phyloP scores from a whole-genome alignment of 1,140 invertebrate species.

The Pogonus chalceus region DNA sequence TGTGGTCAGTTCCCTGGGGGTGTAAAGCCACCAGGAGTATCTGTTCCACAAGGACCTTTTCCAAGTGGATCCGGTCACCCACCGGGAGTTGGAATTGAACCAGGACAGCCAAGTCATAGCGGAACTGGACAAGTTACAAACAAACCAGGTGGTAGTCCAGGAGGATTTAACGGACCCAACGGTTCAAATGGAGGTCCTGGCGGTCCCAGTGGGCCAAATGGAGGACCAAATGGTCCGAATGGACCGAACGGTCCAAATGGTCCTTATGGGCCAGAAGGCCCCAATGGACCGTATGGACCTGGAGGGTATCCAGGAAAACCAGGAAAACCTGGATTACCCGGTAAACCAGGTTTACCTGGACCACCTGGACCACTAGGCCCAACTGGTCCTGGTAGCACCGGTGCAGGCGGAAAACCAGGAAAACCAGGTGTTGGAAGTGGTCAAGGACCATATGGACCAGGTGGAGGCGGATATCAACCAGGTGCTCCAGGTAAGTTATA shows the following conservation, averaged over 20 bases:
- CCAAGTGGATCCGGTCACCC: background rate
- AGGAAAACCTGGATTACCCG: slow-evolving; percentile 15
- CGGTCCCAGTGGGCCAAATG: slow-evolving; percentile 25
- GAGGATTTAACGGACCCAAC: slow-evolving; percentile 25
- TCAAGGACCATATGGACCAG: slow-evolving; percentile 20
- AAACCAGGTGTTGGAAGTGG: background rate
- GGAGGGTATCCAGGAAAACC: slow-evolving; percentile 13
- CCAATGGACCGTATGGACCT: slow-evolving; percentile 16
- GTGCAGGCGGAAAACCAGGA: background rate
- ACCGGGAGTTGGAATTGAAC: slow-evolving; percentile 5
- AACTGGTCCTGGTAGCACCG: slow-evolving; percentile 5
- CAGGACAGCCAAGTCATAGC: background rate
- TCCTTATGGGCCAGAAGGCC: slow-evolving; percentile 7
- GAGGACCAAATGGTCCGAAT: slow-evolving; percentile 20
- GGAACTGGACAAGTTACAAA: background rate
- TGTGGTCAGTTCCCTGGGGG: slow-evolving; percentile 41
- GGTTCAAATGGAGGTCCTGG: slow-evolving; percentile 23
- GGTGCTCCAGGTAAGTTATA: slow-evolving; percentile 14
- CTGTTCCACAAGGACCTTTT: background rate
- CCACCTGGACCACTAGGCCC: slow-evolving; percentile 14
- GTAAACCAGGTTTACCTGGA: slow-evolving; percentile 19
- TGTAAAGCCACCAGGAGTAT: slow-evolving; percentile 11
- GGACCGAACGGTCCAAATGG: slow-evolving; percentile 10
- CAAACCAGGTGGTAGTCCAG: slow-evolving; percentile 22
- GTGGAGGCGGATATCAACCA: slow-evolving; percentile 25